A percentile compares a stretch with the other conserved stretches of the same genome.
Conservation (phyloP, 2,888 invertebrate genomes). For the Drosophila mayaguana region DNA sequence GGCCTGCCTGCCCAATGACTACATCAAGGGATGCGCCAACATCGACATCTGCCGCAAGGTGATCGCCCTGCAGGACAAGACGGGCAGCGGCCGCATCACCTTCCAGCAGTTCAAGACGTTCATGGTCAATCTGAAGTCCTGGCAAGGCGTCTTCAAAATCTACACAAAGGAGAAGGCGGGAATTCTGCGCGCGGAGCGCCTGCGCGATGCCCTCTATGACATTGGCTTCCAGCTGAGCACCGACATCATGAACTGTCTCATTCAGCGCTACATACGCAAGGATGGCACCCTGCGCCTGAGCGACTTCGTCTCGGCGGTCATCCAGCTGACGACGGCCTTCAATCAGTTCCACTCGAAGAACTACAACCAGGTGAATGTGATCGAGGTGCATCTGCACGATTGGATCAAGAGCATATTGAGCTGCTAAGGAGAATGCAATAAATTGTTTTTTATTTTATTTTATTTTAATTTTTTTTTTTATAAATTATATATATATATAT, state of each 20-base stretch:
- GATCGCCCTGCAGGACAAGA: constrained; percentile 93
- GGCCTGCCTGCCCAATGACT: constrained; percentile 96
- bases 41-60: constrained; percentile 96
- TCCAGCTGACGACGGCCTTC: constrained; percentile 95
- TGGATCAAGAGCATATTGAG: constrained; percentile 85
- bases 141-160: constrained; percentile 95
- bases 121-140: constrained; percentile 95
- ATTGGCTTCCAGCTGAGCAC: constrained; percentile 95
- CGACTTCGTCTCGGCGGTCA: constrained; percentile 95
- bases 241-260: constrained; percentile 92
- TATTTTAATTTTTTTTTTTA: constrained; percentile 15
- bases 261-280: constrained; percentile 95
- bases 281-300: constrained; percentile 96
- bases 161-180: constrained; percentile 96
- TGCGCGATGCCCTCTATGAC: constrained; percentile 93
- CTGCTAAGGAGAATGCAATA: constrained; percentile 62
- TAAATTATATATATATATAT: constrained; percentile 12
- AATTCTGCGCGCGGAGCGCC: constrained; percentile 93
- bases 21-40: constrained; percentile 96
- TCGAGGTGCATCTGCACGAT: constrained; percentile 92
- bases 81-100: constrained; percentile 92
- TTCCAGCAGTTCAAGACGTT: constrained; percentile 95
- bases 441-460: not conserved
- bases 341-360: constrained; percentile 92
- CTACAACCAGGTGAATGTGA: constrained; percentile 91